Evolutionary conservation across 2,888 invertebrate species (phyloP).

Genomic region (Athalia circularis): DNA sequence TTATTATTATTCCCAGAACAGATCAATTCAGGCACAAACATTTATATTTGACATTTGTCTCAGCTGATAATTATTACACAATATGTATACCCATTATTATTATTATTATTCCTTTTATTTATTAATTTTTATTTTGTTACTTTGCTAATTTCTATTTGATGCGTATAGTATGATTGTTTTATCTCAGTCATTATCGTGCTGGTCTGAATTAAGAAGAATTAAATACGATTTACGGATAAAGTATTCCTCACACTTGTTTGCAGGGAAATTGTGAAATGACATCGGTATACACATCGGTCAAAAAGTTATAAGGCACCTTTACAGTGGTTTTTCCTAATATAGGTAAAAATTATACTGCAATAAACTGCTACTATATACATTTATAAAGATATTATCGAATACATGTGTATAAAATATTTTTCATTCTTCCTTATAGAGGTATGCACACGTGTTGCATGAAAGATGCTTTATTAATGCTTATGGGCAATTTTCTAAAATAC

Average conservation of each 20-base stretch:
- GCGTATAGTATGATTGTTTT: too few species aligned
- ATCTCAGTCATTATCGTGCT: too few species aligned
- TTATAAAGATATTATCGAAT: slow-evolving; percentile 37
- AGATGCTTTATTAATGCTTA: slow-evolving; percentile 58
- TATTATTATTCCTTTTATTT: slow-evolving; percentile 43
- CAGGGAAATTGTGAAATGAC: too few species aligned
- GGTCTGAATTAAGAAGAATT: too few species aligned
- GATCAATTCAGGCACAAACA: slow-evolving; percentile 19
- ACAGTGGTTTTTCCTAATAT: slow-evolving; percentile 67
- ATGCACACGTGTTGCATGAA: slow-evolving; percentile 48
- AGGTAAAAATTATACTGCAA: slow-evolving; percentile 68
- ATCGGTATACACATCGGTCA: neutral
- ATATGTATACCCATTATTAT: slow-evolving; percentile 36
- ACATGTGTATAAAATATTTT: slow-evolving; percentile 44
- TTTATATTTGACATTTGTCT: slow-evolving; percentile 11
- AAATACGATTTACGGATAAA: too few species aligned
- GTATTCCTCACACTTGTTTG: too few species aligned
- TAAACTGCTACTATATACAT: slow-evolving; percentile 72
- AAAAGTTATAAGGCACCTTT: slow-evolving; percentile 68
- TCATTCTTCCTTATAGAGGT: slow-evolving; percentile 54
- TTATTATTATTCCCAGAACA: neutral
- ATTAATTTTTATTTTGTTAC: neutral
- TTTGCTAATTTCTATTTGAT: too few species aligned
- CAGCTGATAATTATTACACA: neutral
- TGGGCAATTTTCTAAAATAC: slow-evolving; percentile 63